These are phyloP conservation scores for Abramis brama DNA, from an alignment of 2,113 vertebrate species.

Conservation along the genomic window DNA sequence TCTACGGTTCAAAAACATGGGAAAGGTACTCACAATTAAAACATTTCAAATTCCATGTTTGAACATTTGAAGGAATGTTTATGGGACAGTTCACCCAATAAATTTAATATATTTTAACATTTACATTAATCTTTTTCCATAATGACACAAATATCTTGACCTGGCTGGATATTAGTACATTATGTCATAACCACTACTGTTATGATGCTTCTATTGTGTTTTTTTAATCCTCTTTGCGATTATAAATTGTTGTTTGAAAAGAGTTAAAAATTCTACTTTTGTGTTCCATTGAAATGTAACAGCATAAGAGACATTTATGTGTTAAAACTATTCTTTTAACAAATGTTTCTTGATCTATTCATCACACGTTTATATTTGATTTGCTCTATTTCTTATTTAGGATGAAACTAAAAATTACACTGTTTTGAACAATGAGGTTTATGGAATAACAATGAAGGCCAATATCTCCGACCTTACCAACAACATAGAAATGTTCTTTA, in stretches of 20 bases:
- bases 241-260: neutral
- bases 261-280: neutral
- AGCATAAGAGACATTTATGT: neutral
- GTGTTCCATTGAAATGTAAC: neutral
- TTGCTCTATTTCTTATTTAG: neutral
- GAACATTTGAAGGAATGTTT: too few relatives aligned
- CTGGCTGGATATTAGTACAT: too few relatives aligned
- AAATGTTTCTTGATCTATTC: too few relatives aligned
- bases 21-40: neutral
- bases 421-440: neutral
- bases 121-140: too few relatives aligned
- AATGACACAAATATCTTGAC: too few relatives aligned
- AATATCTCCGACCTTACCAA: neutral
- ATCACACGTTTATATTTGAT: neutral
- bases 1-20: neutral
- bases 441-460: neutral
- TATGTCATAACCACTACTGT: too few relatives aligned
- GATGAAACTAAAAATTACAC: neutral
- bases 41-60: too few relatives aligned
- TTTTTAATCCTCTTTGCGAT: neutral
- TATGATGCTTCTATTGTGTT: neutral
- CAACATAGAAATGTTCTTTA: neutral
- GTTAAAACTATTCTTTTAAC: slow-evolving; percentile 24
- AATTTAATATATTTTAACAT: too few relatives aligned
- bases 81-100: too few relatives aligned